phyloP scores from a whole-genome alignment of 1,140 invertebrate species.

The Anoplolepis gracilipes region DNA sequence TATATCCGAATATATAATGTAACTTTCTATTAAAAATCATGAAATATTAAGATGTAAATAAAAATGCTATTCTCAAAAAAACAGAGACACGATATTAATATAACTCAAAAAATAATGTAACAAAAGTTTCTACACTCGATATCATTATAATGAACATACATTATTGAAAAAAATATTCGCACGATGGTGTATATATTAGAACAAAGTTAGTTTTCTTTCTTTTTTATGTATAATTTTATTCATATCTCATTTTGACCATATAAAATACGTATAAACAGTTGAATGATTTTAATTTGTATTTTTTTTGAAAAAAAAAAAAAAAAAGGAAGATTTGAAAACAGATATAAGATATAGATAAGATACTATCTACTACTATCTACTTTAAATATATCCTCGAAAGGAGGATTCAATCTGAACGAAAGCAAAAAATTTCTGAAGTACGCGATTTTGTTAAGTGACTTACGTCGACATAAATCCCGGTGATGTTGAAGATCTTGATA shows the following conservation, averaged over 20 bases:
- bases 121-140: neutral
- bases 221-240: neutral
- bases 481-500: slow-evolving; percentile 90
- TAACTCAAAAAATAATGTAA: neutral
- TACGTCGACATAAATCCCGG: slow-evolving; percentile 91
- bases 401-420: neutral
- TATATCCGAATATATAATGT: neutral
- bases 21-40: neutral
- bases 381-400: neutral
- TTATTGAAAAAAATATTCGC: neutral
- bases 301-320: too few relatives aligned
- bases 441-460: slow-evolving; percentile 83
- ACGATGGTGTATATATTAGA: too few relatives aligned
- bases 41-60: neutral
- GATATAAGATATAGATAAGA: too few relatives aligned
- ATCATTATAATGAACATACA: neutral
- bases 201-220: neutral
- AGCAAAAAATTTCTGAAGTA: neutral
- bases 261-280: neutral
- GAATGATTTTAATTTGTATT: neutral
- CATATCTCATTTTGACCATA: neutral
- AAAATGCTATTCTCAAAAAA: neutral
- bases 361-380: neutral
- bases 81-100: neutral
- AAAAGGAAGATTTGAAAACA: too few relatives aligned